Conservation (phyloP, 2,888 invertebrate species). For the Galeruca laticollis region DNA sequence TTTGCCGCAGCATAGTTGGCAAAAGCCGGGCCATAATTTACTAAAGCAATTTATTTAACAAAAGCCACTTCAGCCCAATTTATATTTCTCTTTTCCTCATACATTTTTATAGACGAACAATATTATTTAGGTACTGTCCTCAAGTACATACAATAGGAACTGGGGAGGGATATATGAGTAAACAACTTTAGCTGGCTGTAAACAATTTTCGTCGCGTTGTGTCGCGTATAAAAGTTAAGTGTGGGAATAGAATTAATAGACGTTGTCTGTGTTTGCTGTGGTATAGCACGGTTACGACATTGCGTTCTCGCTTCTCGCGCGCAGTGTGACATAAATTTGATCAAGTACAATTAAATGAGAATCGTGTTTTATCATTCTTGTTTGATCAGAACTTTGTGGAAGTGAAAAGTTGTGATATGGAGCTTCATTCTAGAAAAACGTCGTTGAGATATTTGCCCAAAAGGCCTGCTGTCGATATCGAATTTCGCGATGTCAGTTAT, state of each 20-base stretch:
- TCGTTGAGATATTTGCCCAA: constrained; percentile 72
- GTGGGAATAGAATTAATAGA: neutral
- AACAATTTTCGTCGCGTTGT: neutral
- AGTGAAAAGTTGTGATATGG: constrained; percentile 16
- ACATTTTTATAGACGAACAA: neutral
- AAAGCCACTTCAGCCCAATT: too few relatives aligned
- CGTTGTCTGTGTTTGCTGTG: neutral
- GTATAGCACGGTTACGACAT: neutral
- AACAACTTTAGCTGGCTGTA: neutral
- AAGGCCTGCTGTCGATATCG: constrained; percentile 82
- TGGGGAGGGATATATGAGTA: neutral
- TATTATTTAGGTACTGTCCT: too few relatives aligned
- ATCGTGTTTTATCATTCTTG: neutral
- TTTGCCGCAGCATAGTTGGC: too few relatives aligned
- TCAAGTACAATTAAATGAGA: neutral
- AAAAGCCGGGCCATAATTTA: too few relatives aligned
- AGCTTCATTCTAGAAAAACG: constrained; percentile 24
- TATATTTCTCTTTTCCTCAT: too few relatives aligned
- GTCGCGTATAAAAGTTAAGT: constrained; percentile 8
- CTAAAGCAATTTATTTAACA: too few relatives aligned
- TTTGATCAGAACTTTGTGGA: neutral
- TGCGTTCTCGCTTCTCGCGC: neutral
- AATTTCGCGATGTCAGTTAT: constrained; percentile 86
- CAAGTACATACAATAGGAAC: neutral
- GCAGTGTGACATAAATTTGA: neutral